Evolutionary conservation across 2,113 vertebrate species (phyloP).

Genomic region (Telmatochromis brichardi): DNA sequence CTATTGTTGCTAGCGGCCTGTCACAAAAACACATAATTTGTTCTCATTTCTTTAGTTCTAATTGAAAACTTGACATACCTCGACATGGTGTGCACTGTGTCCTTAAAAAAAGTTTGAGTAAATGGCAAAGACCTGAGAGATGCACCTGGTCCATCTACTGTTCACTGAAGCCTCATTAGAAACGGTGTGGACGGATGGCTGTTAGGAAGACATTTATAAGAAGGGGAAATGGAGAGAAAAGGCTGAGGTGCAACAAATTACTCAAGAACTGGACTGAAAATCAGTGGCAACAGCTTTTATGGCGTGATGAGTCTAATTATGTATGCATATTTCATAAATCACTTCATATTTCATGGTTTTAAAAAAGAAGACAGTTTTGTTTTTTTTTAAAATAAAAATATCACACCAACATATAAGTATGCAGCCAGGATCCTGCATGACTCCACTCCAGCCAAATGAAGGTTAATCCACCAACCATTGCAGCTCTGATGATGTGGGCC

Average conservation of each 20-base stretch:
- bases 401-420: neutral
- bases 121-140: neutral
- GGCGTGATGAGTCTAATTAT: rapidly evolving
- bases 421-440: neutral
- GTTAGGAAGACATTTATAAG: neutral
- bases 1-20: neutral
- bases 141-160: neutral
- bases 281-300: neutral
- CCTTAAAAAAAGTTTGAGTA: neutral
- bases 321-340: neutral
- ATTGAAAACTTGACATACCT: neutral
- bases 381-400: rapidly evolving
- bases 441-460: neutral
- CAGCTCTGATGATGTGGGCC: neutral
- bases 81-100: neutral
- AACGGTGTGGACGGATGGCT: neutral
- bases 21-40: neutral
- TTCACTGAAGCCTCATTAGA: neutral
- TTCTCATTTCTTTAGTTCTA: neutral
- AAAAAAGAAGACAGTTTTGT: neutral
- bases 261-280: neutral
- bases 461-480: neutral
- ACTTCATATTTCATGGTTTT: neutral
- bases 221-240: neutral
- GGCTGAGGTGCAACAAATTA: rapidly evolving